These are phyloP conservation scores for Epinephelus coioides DNA, from an alignment of 2,797 vertebrate genomes.

Conservation along the genomic window DNA sequence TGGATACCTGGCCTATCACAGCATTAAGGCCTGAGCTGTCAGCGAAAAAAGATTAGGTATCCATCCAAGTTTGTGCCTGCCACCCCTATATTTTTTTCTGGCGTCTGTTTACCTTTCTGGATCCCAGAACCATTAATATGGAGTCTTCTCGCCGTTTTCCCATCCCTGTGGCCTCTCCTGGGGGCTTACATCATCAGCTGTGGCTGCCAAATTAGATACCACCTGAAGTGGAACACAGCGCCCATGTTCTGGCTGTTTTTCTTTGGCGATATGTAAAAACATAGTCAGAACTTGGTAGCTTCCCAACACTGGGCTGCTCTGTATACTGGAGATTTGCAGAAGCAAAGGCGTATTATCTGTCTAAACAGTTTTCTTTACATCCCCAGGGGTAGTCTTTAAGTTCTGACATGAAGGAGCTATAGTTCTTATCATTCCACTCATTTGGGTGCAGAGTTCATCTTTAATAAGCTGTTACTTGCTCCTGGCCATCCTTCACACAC, in stretches of 20 bases:
- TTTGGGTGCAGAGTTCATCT: conserved; percentile 53
- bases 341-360: conserved; percentile 46
- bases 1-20: background rate
- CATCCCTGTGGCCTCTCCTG: conserved; percentile 35
- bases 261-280: conserved; percentile 33
- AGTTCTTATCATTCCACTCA: conserved; percentile 56
- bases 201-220: conserved; percentile 48
- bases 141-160: conserved; percentile 19
- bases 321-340: conserved; percentile 30
- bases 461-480: conserved; percentile 44
- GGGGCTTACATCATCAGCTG: conserved; percentile 33
- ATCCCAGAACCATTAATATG: conserved; percentile 30
- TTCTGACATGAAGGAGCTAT: conserved; percentile 49
- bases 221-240: conserved; percentile 34
- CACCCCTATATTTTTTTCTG: background rate
- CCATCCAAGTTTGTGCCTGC: conserved; percentile 8
- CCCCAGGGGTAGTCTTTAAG: conserved; percentile 47
- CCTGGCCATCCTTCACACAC: conserved; percentile 37
- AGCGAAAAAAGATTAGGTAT: conserved; percentile 8
- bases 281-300: conserved; percentile 12
- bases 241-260: conserved; percentile 44
- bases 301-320: conserved; percentile 29
- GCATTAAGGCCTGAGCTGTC: conserved; percentile 2
- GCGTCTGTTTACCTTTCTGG: conserved; percentile 1
- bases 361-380: conserved; percentile 50